Conservation (phyloP, 2,888 invertebrate genomes). For the Nomada goodeniana region DNA sequence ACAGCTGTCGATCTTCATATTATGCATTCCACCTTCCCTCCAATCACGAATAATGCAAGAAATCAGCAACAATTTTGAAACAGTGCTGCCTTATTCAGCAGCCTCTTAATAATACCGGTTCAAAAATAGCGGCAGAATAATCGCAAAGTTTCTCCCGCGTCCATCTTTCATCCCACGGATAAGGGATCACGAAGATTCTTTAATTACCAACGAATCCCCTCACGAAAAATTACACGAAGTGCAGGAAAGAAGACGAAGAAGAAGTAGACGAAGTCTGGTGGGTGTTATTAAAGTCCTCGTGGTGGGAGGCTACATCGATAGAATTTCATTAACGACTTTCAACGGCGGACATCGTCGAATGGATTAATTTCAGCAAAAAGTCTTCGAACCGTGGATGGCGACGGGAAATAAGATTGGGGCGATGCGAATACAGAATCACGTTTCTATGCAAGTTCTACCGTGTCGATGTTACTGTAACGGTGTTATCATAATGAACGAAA, state of each 20-base stretch:
- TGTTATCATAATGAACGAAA: background rate
- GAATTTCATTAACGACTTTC: slow-evolving; percentile 70
- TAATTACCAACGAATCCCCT: slow-evolving; percentile 18
- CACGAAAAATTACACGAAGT: too few relatives aligned
- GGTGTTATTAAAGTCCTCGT: slow-evolving; percentile 60
- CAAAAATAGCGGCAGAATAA: background rate
- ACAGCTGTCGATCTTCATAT: too few relatives aligned
- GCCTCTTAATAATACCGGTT: too few relatives aligned
- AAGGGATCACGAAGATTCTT: background rate
- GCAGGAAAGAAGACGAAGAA: background rate
- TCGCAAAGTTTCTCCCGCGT: too few relatives aligned
- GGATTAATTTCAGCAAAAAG: slow-evolving; percentile 62
- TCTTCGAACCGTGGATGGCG: slow-evolving; percentile 21
- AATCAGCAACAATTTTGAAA: too few relatives aligned
- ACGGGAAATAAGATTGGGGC: background rate
- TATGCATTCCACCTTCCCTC: too few relatives aligned
- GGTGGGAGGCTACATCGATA: slow-evolving; percentile 54
- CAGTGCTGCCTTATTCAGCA: too few relatives aligned
- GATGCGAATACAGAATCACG: slow-evolving; percentile 33
- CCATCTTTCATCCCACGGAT: background rate
- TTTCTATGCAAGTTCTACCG: background rate
- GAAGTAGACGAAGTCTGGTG: background rate
- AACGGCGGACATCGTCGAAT: slow-evolving; percentile 51
- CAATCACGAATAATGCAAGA: too few relatives aligned
- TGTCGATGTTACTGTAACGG: slow-evolving; percentile 16